Percentiles rank a stretch among this genome's conserved stretches.
Conservation (phyloP, 2,797 vertebrate species). For the Simalia tracyae region DNA sequence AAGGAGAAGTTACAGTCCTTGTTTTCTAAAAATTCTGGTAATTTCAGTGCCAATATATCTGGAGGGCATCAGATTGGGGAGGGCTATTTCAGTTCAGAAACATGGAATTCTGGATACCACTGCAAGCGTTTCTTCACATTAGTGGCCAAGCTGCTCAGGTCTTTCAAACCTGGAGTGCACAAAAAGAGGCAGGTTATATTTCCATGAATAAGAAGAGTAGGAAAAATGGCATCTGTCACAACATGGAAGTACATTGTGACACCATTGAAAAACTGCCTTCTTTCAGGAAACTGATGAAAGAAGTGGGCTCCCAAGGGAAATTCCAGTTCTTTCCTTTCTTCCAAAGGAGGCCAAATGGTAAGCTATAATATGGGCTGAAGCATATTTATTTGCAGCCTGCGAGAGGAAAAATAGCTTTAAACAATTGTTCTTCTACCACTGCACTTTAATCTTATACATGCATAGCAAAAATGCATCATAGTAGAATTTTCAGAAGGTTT, state of each 20-base stretch:
- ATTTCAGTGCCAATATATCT: background rate
- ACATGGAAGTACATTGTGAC: background rate
- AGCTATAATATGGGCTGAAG: background rate
- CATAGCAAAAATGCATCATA: conserved; percentile 29
- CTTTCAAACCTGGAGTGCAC: background rate
- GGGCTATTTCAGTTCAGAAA: background rate
- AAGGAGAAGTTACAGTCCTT: background rate
- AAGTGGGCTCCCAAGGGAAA: background rate
- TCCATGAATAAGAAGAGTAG: background rate
- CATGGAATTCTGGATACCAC: background rate
- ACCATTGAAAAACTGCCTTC: background rate
- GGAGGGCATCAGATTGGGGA: background rate
- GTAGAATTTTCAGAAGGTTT: conserved; percentile 55
- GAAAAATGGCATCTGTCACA: background rate
- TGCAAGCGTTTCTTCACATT: background rate
- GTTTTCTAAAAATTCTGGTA: background rate
- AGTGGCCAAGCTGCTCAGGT: background rate
- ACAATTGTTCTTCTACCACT: background rate
- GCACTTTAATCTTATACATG: conserved; percentile 45
- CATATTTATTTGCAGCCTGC: background rate
- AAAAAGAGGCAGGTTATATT: background rate
- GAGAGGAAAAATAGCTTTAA: background rate
- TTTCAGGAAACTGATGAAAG: conserved; percentile 1
- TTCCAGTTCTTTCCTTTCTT: background rate
- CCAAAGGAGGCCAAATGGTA: background rate